These are phyloP conservation scores for Caenorhabditis doughertyi DNA, from an alignment of 2,888 invertebrate species.

Conservation along the genomic window DNA sequence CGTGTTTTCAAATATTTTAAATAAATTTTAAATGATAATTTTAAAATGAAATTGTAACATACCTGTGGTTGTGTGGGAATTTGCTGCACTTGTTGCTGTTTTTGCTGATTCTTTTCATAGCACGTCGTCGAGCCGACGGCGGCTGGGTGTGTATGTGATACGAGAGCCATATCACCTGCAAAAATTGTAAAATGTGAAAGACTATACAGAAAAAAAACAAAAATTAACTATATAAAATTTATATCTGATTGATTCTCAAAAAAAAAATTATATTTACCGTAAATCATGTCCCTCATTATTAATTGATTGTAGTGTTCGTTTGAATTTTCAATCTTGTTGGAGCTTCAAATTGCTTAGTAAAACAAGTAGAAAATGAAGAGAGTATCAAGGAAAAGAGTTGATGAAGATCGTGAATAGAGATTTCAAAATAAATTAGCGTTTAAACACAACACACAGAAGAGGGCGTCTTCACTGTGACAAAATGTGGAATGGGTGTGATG, in stretches of 20 bases:
- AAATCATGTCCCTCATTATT: conserved; percentile 61
- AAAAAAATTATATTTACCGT: conserved; percentile 29
- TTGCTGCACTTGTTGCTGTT: conserved; percentile 53
- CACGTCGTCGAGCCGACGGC: conserved; percentile 69
- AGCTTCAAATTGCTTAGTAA: conserved; percentile 5
- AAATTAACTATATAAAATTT: neutral
- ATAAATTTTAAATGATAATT: too few relatives aligned
- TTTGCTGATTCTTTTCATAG: conserved; percentile 65
- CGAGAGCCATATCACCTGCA: conserved; percentile 73
- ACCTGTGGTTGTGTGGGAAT: conserved; percentile 62
- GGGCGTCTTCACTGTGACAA: conserved; percentile 15
- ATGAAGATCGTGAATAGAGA: conserved; percentile 1
- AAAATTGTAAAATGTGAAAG: conserved; percentile 2
- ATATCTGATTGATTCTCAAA: neutral
- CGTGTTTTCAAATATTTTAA: too few relatives aligned
- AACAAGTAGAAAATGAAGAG: neutral
- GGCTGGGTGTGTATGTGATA: conserved; percentile 69
- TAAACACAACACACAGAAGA: conserved; percentile 1
- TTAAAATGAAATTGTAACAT: conserved; percentile 15
- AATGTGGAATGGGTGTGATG: conserved; percentile 28
- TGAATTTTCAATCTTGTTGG: conserved; percentile 17
- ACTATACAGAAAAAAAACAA: conserved; percentile 10
- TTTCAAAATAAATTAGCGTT: conserved; percentile 37
- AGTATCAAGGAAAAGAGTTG: neutral
- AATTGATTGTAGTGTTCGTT: conserved; percentile 5